Evolutionary conservation across 2,888 invertebrate genomes (phyloP), one percentile per base, ranked within the genome.

Genomic region (Tuta absoluta): DNA sequence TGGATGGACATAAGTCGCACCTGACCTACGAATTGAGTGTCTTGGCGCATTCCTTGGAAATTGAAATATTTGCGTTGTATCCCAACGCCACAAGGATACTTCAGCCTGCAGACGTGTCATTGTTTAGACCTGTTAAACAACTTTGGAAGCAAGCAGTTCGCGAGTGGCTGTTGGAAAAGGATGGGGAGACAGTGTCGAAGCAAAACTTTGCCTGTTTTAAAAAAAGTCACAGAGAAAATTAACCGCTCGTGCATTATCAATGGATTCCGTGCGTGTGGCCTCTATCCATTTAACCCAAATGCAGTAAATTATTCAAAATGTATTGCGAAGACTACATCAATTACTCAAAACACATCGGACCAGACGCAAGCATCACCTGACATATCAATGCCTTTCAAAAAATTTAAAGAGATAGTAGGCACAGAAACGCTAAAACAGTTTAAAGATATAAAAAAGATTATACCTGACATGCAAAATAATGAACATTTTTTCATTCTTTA

Each of bases 1-100:
- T 71, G 1, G 71, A 69, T 41, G 71, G 71, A 5, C 69, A 73
- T 59, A 71, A 71, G 63, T 69, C 68, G 0, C 71, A 70, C 53
- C 48, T 70, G 24, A 71, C 64, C 0, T 21, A 63, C 11, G 58
- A 63, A 14, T 64, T 71, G 4, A 64, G 62, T 17, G 65, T 68
- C 51, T 0, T 71, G 69, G 5, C 48, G 48, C 19, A 60, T 60
- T 21, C 23, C 60, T 12, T 59, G 5, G 37, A 66, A 58, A 67
- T 66, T 4, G 37, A 63, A 21, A 53, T 69, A 48, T 64, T 69
- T 19, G 67, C 66, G 11, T 60, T 68, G n/a, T 66, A 67, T 48
- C 63, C 69, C n/a, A 69, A 69, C 41, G 61, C 58, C n/a, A 68
- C 67, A 8, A 56, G 66, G 1, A 67, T 69, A 11, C 48, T 67